Evolutionary conservation across 2,113 vertebrate species (phyloP).

Genomic region (Psilopsiagon aymara): DNA sequence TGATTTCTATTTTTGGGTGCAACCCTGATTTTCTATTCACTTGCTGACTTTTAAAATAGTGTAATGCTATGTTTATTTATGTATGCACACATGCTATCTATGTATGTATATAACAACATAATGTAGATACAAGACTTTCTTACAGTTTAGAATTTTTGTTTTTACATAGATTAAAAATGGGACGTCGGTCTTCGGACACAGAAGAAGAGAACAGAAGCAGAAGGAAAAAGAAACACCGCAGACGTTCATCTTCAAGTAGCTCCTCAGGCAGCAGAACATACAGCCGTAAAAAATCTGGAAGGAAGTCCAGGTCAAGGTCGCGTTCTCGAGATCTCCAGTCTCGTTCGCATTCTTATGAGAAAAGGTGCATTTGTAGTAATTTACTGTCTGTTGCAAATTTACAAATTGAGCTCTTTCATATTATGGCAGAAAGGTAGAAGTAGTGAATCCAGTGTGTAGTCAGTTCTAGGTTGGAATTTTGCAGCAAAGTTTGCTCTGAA

Average conservation of each 20-base stretch:
- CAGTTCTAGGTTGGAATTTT: not conserved
- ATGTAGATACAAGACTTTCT: not conserved
- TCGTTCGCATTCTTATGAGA: conserved; percentile 82
- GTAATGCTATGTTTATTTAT: not conserved
- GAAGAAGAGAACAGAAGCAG: conserved; percentile 87
- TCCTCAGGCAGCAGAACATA: conserved; percentile 86
- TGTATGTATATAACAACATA: not conserved
- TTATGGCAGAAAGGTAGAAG: not conserved
- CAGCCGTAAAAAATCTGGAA: conserved; percentile 82
- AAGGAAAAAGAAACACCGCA: conserved; percentile 87
- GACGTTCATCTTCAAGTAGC: conserved; percentile 88
- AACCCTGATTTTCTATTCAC: not conserved
- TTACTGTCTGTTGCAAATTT: not conserved
- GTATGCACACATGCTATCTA: not conserved
- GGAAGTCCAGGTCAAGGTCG: conserved; percentile 85
- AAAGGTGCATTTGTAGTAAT: conserved; percentile 67
- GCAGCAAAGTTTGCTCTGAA: not conserved
- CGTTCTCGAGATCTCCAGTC: conserved; percentile 76
- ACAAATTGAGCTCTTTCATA: accelerated
- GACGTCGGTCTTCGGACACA: conserved; percentile 90
- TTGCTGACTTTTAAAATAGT: not conserved
- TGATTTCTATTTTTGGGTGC: not conserved
- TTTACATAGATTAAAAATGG: conserved; percentile 78
- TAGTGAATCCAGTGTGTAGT: accelerated
- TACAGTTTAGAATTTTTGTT: not conserved